Evolutionary conservation across 2,113 vertebrate genomes (phyloP).

Genomic region (Platichthys stellatus): DNA sequence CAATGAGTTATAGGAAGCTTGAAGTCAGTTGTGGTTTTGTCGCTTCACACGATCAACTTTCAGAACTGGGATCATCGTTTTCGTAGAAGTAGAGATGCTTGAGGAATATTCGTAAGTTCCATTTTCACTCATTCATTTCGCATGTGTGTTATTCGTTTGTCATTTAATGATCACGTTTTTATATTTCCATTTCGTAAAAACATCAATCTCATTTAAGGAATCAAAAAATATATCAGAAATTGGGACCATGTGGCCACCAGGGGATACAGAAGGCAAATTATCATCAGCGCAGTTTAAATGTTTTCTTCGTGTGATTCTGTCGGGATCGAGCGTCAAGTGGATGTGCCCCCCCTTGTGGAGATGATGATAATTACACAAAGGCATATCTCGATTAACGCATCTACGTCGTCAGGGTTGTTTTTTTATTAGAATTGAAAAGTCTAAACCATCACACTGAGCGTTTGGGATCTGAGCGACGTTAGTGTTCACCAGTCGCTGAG

Average conservation of each 20-base stretch:
- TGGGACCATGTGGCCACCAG: neutral
- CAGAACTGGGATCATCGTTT: constrained; percentile 88
- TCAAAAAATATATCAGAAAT: too few relatives aligned
- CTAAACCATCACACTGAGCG: neutral
- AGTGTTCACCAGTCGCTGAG: neutral
- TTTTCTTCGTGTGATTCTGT: neutral
- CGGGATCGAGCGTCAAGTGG: neutral
- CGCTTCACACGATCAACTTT: constrained; percentile 62
- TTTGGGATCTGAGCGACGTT: neutral
- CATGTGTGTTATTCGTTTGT: constrained; percentile 18
- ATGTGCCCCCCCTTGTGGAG: neutral
- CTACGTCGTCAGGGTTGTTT: neutral
- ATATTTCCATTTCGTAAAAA: neutral
- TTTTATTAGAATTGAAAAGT: neutral
- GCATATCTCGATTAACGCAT: neutral
- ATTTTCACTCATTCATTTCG: constrained; percentile 61
- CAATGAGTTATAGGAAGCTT: constrained; percentile 17
- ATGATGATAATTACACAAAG: neutral
- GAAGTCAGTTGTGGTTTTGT: constrained; percentile 54
- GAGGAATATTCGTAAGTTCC: constrained; percentile 85
- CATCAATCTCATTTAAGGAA: neutral
- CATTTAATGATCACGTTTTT: constrained; percentile 2
- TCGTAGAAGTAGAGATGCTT: constrained; percentile 87
- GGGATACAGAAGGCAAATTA: neutral
- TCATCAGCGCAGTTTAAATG: neutral